Percentiles rank a stretch among this genome's conserved stretches.
Evolutionary conservation across 1,140 invertebrate genomes (phyloP).

Genomic region (Cheumatopsyche charites): DNA sequence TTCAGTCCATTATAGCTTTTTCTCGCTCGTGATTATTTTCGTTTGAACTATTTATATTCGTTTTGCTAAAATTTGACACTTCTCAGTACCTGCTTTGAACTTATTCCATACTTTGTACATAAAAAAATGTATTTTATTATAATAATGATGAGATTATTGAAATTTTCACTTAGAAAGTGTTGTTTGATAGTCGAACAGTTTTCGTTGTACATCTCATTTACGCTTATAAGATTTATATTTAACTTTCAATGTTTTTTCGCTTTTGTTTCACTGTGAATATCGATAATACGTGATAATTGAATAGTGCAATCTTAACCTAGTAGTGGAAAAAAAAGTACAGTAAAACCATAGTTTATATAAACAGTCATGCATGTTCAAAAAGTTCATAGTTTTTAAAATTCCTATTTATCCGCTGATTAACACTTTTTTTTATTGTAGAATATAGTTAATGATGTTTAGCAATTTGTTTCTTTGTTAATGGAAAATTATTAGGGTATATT

Average conservation of each 20-base stretch:
- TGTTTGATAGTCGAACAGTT: too few species aligned
- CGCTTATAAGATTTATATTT: too few species aligned
- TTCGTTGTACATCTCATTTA: too few species aligned
- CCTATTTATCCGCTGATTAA: too few species aligned
- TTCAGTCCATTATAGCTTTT: neutral
- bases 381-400: neutral
- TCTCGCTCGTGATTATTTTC: neutral
- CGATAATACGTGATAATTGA: too few species aligned
- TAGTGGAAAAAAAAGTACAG: neutral
- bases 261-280: too few species aligned
- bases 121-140: slow-evolving; percentile 17
- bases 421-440: too few species aligned
- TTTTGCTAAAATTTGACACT: slow-evolving; percentile 7
- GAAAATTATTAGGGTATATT: too few species aligned
- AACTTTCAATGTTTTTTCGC: too few species aligned
- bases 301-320: too few species aligned
- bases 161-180: neutral
- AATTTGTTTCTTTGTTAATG: neutral
- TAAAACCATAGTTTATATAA: neutral
- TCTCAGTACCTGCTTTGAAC: slow-evolving; percentile 32
- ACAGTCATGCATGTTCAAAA: neutral
- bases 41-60: neutral
- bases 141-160: neutral
- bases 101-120: slow-evolving; percentile 34
- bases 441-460: neutral